These are phyloP conservation scores for Eupelmus urozonus DNA, from an alignment of 2,888 invertebrate species.

Conservation along the genomic window DNA sequence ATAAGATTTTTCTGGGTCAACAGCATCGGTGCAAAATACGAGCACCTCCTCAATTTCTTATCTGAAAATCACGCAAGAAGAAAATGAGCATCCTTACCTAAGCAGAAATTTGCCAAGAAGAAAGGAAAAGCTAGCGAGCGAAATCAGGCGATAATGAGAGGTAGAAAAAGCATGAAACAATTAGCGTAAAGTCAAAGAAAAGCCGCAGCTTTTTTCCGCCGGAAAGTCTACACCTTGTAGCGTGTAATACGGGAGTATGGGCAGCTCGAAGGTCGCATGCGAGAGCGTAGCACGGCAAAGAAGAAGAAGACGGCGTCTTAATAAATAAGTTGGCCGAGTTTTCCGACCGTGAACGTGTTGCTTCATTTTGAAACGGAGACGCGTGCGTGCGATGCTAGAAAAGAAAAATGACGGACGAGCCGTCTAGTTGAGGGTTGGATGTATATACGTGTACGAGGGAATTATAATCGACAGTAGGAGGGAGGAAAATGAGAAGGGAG, in stretches of 20 bases:
- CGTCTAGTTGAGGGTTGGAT: not conserved
- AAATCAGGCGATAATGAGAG: too few relatives aligned
- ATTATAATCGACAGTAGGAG: slow-evolving; percentile 12
- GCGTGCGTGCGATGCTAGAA: not conserved
- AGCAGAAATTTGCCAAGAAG: too few relatives aligned
- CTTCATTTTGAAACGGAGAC: slow-evolving; percentile 53
- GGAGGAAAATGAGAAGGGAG: slow-evolving; percentile 29
- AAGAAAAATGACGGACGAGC: not conserved
- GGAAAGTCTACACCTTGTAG: too few relatives aligned
- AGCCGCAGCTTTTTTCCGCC: too few relatives aligned
- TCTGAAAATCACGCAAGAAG: too few relatives aligned
- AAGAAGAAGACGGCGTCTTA: slow-evolving; percentile 2
- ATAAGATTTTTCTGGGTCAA: not conserved
- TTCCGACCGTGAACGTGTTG: slow-evolving; percentile 59
- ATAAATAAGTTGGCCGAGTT: slow-evolving; percentile 59
- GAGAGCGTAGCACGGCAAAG: not conserved
- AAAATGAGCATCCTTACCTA: too few relatives aligned
- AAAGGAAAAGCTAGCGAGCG: too few relatives aligned
- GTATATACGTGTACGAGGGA: not conserved
- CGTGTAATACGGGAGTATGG: too few relatives aligned
- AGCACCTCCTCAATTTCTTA: too few relatives aligned
- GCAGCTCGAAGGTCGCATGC: not conserved
- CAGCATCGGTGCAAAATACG: too few relatives aligned
- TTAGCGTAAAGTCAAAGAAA: not conserved
- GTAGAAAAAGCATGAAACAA: too few relatives aligned